A percentile compares a stretch with the other conserved stretches of the same genome.
phyloP scores from a whole-genome alignment of 2,113 vertebrate genomes.

The Chamaea fasciata region DNA sequence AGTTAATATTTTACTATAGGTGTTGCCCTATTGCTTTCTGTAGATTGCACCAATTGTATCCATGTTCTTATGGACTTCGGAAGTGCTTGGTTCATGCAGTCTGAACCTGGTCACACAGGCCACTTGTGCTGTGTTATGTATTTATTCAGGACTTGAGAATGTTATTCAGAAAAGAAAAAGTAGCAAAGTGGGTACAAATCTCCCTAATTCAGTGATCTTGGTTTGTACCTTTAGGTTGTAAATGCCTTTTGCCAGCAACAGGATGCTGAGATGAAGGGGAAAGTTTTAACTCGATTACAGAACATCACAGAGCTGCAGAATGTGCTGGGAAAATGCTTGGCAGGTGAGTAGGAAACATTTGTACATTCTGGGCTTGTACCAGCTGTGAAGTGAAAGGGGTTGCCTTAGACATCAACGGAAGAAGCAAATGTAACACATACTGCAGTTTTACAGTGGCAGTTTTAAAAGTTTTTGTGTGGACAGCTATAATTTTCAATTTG shows the following conservation, averaged over 20 bases:
- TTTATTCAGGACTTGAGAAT: background rate
- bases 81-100: background rate
- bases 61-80: background rate
- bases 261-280: constrained; percentile 90
- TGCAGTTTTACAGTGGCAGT: background rate
- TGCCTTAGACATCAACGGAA: background rate
- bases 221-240: constrained; percentile 76
- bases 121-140: background rate
- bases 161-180: background rate
- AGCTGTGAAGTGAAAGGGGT: background rate
- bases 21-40: background rate
- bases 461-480: background rate
- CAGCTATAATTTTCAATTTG: background rate
- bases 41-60: background rate
- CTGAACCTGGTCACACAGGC: background rate
- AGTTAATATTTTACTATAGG: background rate
- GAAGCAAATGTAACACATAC: background rate
- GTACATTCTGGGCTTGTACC: background rate
- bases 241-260: constrained; percentile 89
- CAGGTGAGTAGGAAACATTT: constrained; percentile 71
- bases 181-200: background rate
- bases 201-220: background rate
- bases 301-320: constrained; percentile 89
- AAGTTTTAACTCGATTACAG: constrained; percentile 87
- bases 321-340: constrained; percentile 81